Percentiles rank a stretch among this genome's conserved stretches.
Evolutionary conservation across 2,888 invertebrate genomes (phyloP).

Genomic region (Camptogramma bilineatum): DNA sequence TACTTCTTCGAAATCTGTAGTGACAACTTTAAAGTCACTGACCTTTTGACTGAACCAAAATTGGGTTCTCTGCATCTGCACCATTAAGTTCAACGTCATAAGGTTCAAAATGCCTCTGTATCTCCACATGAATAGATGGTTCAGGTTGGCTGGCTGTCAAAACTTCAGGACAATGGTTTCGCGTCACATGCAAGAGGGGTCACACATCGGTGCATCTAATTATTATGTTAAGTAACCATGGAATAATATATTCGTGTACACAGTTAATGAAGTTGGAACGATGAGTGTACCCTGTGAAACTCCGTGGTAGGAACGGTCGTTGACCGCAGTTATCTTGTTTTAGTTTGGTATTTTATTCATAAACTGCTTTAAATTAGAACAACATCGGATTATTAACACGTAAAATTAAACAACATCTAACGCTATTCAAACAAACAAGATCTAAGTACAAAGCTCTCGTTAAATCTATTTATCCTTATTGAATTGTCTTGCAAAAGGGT

Average conservation of each 20-base stretch:
- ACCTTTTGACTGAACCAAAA: slow-evolving; percentile 46
- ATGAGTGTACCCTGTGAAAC: slow-evolving; percentile 45
- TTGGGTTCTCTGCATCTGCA: slow-evolving; percentile 14
- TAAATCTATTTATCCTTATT: neutral
- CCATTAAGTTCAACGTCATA: slow-evolving; percentile 36
- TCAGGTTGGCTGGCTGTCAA: slow-evolving; percentile 65
- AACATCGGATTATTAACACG: slow-evolving; percentile 4
- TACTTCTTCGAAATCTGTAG: slow-evolving; percentile 27
- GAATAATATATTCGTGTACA: slow-evolving; percentile 30
- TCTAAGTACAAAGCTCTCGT: neutral
- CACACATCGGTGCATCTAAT: slow-evolving; percentile 58
- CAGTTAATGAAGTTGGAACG: slow-evolving; percentile 31
- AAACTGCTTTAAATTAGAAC: slow-evolving; percentile 29
- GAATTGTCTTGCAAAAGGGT: too few species aligned
- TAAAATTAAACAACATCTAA: neutral
- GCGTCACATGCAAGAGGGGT: slow-evolving; percentile 61
- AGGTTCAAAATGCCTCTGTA: slow-evolving; percentile 39
- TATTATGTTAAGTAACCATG: slow-evolving; percentile 54
- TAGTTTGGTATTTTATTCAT: slow-evolving; percentile 38
- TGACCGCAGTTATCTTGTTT: slow-evolving; percentile 42
- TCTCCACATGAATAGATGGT: slow-evolving; percentile 42
- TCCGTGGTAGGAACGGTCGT: slow-evolving; percentile 43
- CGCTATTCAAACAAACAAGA: neutral
- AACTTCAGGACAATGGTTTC: slow-evolving; percentile 64
- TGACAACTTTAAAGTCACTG: slow-evolving; percentile 47